Conservation (phyloP, 1,140 invertebrate species). For the Caerostris extrusa region DNA sequence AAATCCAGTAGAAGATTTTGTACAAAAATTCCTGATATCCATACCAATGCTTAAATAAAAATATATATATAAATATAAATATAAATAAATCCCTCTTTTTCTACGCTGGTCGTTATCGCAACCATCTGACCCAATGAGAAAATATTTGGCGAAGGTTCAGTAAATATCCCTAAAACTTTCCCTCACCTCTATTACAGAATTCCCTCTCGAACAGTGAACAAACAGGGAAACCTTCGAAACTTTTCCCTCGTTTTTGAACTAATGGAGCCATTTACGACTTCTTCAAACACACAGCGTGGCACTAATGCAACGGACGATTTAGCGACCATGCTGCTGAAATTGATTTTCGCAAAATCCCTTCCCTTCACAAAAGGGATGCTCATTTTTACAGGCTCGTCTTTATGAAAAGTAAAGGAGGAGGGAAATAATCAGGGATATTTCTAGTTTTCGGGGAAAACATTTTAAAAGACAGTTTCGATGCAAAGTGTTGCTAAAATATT, state of each 20-base stretch:
- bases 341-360: neutral
- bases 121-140: conserved; percentile 5
- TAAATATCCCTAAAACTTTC: conserved; percentile 2
- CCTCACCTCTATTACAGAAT: neutral
- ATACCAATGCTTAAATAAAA: too few species aligned
- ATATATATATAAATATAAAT: too few species aligned
- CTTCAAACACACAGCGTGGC: conserved; percentile 38
- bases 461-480: too few species aligned
- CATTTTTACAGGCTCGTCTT: conserved; percentile 2
- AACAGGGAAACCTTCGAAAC: neutral
- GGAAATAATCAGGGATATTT: neutral
- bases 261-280: conserved; percentile 45
- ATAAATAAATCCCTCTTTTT: too few species aligned
- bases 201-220: neutral
- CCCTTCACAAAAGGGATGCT: neutral
- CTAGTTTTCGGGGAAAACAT: too few species aligned
- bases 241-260: neutral
- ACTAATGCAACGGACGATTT: conserved; percentile 42
- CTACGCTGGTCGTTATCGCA: neutral
- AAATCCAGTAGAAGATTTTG: too few species aligned
- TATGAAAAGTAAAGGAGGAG: neutral
- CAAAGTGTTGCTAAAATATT: too few species aligned
- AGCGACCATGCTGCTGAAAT: neutral
- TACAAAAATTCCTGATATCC: too few species aligned
- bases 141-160: conserved; percentile 30